Conservation (phyloP, 1,140 invertebrate species). For the Ectropis grisescens region DNA sequence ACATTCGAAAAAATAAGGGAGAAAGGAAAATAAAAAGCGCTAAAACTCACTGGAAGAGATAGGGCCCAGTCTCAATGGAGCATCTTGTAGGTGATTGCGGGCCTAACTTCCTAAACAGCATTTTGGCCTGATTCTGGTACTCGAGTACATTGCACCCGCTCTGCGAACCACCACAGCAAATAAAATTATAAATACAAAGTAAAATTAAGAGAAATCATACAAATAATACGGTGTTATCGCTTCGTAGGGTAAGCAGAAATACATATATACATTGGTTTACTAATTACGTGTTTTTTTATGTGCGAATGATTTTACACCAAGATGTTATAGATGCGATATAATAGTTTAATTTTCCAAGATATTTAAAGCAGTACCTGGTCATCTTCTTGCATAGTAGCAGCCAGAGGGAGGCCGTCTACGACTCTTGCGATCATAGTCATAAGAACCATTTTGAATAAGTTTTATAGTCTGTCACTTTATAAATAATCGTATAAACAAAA, state of each 20-base stretch:
- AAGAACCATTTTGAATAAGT: slow-evolving; percentile 84
- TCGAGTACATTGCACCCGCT: slow-evolving; percentile 93
- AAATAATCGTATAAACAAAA: slow-evolving; percentile 15
- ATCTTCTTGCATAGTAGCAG: slow-evolving; percentile 98
- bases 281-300: too few relatives aligned
- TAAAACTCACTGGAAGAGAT: slow-evolving; percentile 95
- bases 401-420: slow-evolving; percentile 93
- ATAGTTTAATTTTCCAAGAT: not conserved
- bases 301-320: too few relatives aligned
- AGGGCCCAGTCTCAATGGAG: slow-evolving; percentile 96
- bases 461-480: slow-evolving; percentile 22
- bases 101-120: slow-evolving; percentile 95
- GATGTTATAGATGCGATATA: too few relatives aligned
- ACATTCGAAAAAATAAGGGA: too few relatives aligned
- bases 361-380: slow-evolving; percentile 82
- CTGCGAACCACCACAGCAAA: slow-evolving; percentile 74
- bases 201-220: slow-evolving; percentile 9
- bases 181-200: slow-evolving; percentile 34
- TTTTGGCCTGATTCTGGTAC: slow-evolving; percentile 99
- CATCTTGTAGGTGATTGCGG: slow-evolving; percentile 90
- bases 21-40: slow-evolving; percentile 42
- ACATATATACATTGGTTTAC: too few relatives aligned
- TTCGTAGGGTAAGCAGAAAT: too few relatives aligned
- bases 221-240: too few relatives aligned
- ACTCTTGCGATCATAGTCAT: slow-evolving; percentile 98